Evolutionary conservation across 2,113 vertebrate species (phyloP).

Genomic region (Ameiurus melas): DNA sequence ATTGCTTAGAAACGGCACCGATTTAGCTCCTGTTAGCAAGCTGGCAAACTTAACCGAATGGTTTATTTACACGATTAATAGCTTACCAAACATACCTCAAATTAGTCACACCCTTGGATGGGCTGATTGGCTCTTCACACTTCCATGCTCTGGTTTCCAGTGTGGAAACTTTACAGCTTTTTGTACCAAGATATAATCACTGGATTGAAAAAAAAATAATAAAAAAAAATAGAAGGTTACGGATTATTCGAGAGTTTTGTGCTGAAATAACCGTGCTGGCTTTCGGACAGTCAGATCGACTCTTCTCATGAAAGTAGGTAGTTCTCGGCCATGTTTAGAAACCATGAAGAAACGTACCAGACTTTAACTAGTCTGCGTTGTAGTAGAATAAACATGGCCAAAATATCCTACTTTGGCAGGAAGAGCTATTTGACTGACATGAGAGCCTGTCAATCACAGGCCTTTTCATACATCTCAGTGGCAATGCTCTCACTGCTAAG

Average conservation of each 20-base stretch:
- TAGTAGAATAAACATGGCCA: neutral
- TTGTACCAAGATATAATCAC: neutral
- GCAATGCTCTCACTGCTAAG: neutral
- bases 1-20: neutral
- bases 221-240: neutral
- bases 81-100: neutral
- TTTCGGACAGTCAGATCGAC: neutral
- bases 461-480: neutral
- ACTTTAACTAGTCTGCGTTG: neutral
- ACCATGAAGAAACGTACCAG: constrained; percentile 9
- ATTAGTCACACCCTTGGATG: neutral
- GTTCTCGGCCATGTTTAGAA: neutral
- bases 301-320: neutral
- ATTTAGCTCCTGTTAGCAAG: neutral
- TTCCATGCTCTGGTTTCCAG: neutral
- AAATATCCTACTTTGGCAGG: neutral
- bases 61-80: neutral
- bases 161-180: neutral
- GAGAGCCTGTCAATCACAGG: neutral
- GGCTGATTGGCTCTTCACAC: neutral
- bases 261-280: neutral
- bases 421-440: neutral
- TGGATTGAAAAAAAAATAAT: neutral
- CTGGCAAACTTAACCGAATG: neutral
- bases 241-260: neutral